Percentiles rank a stretch among this genome's conserved stretches.
These are phyloP conservation scores for Micrasema longulum DNA, from an alignment of 1,140 invertebrate genomes.

Conservation along the genomic window DNA sequence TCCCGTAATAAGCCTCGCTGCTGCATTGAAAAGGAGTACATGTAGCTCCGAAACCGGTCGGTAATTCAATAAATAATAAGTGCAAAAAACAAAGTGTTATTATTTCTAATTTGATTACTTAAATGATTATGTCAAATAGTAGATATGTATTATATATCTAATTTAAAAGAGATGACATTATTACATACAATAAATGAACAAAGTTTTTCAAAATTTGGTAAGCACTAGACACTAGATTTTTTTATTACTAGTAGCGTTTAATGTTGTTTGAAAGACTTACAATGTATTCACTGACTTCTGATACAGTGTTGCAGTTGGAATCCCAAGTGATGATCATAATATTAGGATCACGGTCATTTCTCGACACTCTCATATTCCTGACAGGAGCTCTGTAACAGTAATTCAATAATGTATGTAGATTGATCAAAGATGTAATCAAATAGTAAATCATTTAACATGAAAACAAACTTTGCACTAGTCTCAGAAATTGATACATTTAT, in stretches of 20 bases:
- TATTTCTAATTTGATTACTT: too few relatives aligned
- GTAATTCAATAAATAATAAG: too few relatives aligned
- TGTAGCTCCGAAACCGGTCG: too few relatives aligned
- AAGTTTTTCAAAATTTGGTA: background rate
- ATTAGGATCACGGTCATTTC: slow-evolving; percentile 60
- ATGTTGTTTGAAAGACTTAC: too few relatives aligned
- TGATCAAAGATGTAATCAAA: background rate
- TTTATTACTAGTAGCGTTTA: too few relatives aligned
- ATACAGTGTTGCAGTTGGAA: slow-evolving; percentile 68
- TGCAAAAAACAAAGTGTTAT: too few relatives aligned
- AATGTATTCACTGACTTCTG: slow-evolving; percentile 69
- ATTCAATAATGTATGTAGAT: too few relatives aligned
- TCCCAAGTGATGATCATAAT: slow-evolving; percentile 70
- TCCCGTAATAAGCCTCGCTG: too few relatives aligned
- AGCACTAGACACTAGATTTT: too few relatives aligned
- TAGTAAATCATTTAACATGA: background rate
- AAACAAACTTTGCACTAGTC: slow-evolving; percentile 55
- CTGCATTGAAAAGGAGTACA: too few relatives aligned
- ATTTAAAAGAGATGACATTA: background rate
- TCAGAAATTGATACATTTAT: background rate
- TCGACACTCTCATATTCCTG: slow-evolving; percentile 60
- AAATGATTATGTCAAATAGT: too few relatives aligned
- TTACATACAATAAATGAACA: background rate
- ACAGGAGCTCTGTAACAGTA: slow-evolving; percentile 60
- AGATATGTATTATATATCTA: too few relatives aligned